Evolutionary conservation across 64 coral and sea anemone genomes (phyloP).

Genomic region (Montipora efflorescens): DNA sequence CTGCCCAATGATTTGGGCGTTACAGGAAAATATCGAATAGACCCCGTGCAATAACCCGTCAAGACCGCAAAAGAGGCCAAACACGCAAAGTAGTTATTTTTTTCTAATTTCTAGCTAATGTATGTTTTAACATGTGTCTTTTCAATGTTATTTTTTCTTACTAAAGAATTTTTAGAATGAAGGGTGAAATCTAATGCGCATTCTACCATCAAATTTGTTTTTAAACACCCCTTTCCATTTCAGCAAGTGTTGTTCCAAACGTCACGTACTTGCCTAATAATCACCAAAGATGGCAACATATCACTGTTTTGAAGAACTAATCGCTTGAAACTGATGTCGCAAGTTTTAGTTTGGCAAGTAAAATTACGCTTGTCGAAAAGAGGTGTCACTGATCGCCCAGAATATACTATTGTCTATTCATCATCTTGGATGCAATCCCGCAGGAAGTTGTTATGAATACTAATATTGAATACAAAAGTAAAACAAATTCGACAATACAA

Average conservation of each 20-base stretch:
- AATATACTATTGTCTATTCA: neutral
- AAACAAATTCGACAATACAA: constrained; percentile 43
- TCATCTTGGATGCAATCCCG: neutral
- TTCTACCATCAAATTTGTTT: constrained; percentile 25
- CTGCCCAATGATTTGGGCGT: neutral
- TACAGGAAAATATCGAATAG: neutral
- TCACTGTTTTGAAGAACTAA: neutral
- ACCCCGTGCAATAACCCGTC: neutral
- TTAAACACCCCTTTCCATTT: neutral
- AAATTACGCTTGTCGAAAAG: neutral
- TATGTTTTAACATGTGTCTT: neutral
- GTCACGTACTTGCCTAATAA: constrained; percentile 11
- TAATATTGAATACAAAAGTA: constrained; percentile 41
- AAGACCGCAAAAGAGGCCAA: neutral
- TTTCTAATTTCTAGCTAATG: neutral
- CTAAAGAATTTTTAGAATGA: constrained; percentile 11
- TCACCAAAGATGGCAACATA: neutral
- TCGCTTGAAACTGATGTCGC: neutral
- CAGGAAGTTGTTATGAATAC: constrained; percentile 61
- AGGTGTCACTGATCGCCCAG: neutral
- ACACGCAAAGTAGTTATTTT: neutral
- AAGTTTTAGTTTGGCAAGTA: neutral
- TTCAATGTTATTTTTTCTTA: neutral
- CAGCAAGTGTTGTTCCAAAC: neutral
- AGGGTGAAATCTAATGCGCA: neutral